Base-by-base conservation (phyloP, 2,113 vertebrate genomes). In the Platysternon megacephalum region DNA sequence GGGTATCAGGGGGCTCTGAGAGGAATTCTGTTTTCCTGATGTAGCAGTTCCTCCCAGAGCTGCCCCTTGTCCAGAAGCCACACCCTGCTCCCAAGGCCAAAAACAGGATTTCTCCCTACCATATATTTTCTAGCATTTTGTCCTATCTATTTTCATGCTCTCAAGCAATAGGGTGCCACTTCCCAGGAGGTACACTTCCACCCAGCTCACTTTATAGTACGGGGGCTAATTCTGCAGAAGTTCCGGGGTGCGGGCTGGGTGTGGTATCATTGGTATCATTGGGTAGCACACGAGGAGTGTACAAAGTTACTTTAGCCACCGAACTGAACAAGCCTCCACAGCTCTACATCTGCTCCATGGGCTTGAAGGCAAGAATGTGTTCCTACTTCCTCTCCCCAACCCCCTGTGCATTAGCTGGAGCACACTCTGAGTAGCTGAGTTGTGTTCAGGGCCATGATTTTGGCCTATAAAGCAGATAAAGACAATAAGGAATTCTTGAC, bases 161-260 rank as follows among this genome's bases (percentile, higher is more conserved):
- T 79, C 84, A 35, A 88, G 29, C 44, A 91, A 85, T 28, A 74
- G 3, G 2, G 5, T 84, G 94, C 92, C 88, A 94, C 89, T 83
- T 42, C 39, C 44, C 44, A 96, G 90, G 95, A 88, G 42, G 85
- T 96, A 96, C 85, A 88, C 94, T 93, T 93, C 49, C 65, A 89
- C 84, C 87, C 85, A 85, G 93, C 89, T 97, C 95, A 90, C 95
- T 92, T 97, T 83, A 80, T 32, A 72, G 91, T 55, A 87, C 17
- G 76, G 65, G 48, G 93, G 78, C 6, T 8, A 1, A 1, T 32
- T 65, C 65, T 0, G 0, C 2, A 0, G 83, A 86, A 83, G 29
- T 16, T 91, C 55, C 85, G 74, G 79, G 84, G 87, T 0, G 0
- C 39, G 35, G 44, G 79, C 44, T 26, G 16, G 56, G 35, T 85